Conservation (phyloP, 2,113 vertebrate species). For the Australoheros scitulus region DNA sequence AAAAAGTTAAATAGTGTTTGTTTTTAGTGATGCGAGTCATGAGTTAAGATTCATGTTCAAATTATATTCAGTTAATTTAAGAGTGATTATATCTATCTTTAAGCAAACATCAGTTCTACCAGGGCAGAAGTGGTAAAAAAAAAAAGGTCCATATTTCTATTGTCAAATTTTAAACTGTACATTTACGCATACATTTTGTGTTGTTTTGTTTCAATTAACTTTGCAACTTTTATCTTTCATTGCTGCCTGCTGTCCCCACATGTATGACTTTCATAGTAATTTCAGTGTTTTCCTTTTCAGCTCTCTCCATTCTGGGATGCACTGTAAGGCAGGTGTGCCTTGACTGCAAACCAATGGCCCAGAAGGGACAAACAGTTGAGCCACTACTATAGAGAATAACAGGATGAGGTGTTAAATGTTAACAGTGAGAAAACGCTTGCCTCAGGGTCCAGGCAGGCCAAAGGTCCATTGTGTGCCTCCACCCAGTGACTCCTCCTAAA, state of each 20-base stretch:
- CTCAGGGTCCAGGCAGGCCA: slow-evolving; percentile 61
- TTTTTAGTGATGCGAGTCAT: neutral
- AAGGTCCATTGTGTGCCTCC: slow-evolving; percentile 57
- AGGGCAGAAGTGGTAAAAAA: neutral
- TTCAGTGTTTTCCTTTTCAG: neutral
- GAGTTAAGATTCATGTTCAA: neutral
- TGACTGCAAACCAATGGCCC: neutral
- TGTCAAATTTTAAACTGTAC: neutral
- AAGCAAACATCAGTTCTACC: neutral
- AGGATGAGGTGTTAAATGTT: slow-evolving; percentile 75
- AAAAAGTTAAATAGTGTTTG: neutral
- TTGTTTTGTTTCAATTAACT: too few relatives aligned
- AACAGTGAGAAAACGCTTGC: slow-evolving; percentile 63
- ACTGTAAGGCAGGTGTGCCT: neutral
- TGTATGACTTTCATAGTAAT: neutral
- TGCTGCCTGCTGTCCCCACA: neutral
- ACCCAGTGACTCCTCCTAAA: slow-evolving; percentile 50
- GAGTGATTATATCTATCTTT: neutral
- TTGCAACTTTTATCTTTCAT: neutral
- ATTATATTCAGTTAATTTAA: neutral
- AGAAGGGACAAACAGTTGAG: neutral
- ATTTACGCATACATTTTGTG: neutral
- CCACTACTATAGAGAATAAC: slow-evolving; percentile 1
- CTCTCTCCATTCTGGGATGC: neutral
- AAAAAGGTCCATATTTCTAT: neutral